phyloP scores from a whole-genome alignment of 2,797 vertebrate species.

The Philypnodon macrostomus region DNA sequence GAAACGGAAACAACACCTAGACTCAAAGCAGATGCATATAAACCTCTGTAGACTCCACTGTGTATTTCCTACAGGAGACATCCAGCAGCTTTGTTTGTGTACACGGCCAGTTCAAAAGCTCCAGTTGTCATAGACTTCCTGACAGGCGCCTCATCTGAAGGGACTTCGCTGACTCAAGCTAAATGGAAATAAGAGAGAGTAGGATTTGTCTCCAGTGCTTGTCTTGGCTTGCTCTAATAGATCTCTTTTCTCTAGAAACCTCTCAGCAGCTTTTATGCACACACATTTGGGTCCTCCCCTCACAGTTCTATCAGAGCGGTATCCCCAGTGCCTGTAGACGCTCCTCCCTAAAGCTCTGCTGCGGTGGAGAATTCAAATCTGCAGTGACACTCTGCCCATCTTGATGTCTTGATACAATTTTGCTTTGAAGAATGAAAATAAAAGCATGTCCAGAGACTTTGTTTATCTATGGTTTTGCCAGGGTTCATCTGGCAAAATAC shows the following conservation, averaged over 20 bases:
- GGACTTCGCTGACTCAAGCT: slow-evolving; percentile 48
- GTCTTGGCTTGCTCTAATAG: slow-evolving; percentile 28
- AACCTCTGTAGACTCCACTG: slow-evolving; percentile 10
- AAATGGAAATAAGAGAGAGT: slow-evolving; percentile 11
- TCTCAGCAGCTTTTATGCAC: slow-evolving; percentile 17
- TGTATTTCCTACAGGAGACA: slow-evolving; percentile 18
- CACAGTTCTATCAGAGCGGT: slow-evolving; percentile 44
- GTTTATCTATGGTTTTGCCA: slow-evolving; percentile 17
- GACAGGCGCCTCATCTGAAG: slow-evolving; percentile 45
- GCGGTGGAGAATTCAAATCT: slow-evolving; percentile 54
- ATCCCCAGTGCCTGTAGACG: slow-evolving; percentile 42
- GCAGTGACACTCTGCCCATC: slow-evolving; percentile 42
- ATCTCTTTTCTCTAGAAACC: too few relatives aligned
- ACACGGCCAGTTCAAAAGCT: slow-evolving; percentile 38
- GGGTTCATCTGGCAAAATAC: background rate
- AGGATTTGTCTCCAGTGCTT: slow-evolving; percentile 35
- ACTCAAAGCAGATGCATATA: background rate
- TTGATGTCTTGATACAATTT: slow-evolving; percentile 44
- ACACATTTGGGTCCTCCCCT: slow-evolving; percentile 53
- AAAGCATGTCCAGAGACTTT: slow-evolving; percentile 24
- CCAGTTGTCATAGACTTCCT: slow-evolving; percentile 39
- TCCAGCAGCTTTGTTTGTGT: slow-evolving; percentile 49
- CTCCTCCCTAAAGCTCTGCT: slow-evolving; percentile 51
- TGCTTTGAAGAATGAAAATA: slow-evolving; percentile 58
- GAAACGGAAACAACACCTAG: slow-evolving; percentile 15